These are phyloP conservation scores for Linepithema humile DNA, from an alignment of 1,140 invertebrate genomes.

Conservation along the genomic window DNA sequence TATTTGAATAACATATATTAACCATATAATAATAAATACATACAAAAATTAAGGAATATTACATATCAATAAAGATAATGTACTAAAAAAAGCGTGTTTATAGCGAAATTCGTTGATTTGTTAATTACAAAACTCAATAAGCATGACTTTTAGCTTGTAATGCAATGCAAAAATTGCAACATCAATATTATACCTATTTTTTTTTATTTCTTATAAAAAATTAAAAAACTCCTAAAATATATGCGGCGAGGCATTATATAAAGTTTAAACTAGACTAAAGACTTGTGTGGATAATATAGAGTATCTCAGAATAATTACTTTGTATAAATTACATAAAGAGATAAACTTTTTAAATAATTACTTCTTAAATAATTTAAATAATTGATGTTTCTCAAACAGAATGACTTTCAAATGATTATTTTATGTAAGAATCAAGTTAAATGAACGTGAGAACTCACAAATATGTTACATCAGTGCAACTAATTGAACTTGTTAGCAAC, in stretches of 20 bases:
- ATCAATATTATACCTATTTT: not conserved
- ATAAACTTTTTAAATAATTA: too few relatives aligned
- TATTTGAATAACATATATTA: not conserved
- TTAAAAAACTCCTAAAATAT: not conserved
- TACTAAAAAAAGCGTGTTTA: not conserved
- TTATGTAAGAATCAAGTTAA: slow-evolving; percentile 12
- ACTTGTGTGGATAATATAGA: too few relatives aligned
- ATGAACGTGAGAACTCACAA: not conserved
- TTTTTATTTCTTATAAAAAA: not conserved
- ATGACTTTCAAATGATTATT: not conserved
- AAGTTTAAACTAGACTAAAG: too few relatives aligned
- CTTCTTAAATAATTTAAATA: too few relatives aligned
- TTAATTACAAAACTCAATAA: not conserved
- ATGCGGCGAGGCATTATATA: not conserved
- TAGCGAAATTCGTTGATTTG: too few relatives aligned
- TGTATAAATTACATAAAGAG: too few relatives aligned
- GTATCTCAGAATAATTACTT: too few relatives aligned
- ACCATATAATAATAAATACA: not conserved
- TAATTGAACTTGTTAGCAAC: not conserved
- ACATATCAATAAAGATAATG: not conserved
- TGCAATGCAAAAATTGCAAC: not conserved
- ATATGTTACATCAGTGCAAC: not conserved
- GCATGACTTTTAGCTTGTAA: not conserved
- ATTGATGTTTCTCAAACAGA: not conserved
- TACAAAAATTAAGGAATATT: not conserved